Evolutionary conservation across 1,140 invertebrate genomes (phyloP), one percentile per base, ranked within the genome.

Genomic region (Glossosoma conforme): DNA sequence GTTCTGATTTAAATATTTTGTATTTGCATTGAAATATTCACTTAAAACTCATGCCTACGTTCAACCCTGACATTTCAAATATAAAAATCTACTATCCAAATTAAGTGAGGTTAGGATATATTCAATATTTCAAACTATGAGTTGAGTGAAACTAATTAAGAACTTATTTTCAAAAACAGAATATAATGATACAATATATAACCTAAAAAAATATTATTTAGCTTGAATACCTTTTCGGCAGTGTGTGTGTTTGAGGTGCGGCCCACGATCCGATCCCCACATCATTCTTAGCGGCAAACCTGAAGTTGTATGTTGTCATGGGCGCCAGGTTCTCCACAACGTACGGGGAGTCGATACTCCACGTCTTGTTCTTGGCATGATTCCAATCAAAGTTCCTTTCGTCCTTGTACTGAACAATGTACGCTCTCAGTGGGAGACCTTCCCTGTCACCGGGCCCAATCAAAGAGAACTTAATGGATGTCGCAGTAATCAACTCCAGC

Each of bases 281-380:
- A 57, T 85, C 82, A 69, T 93, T 95, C 30, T 77, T 70, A 0
- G 89, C 90, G 3, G 86, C 83, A 65, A 96, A 93, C 47, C 85
- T 80, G 69, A 95, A 93, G 44, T 82, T 76, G 65, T 95, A 96
- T 0, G 75, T 72, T n/a, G 80, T 86, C 69, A 86, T 78, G 0
- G 92, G 90, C 51, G 76, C 70, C 35, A 95, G 70, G 44, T 82
- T 77, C 62, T 93, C 90, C n/a, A 96, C 66, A 25, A 89, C 84
- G 65, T 91, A 91, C 0, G 79, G 74, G 0, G 82, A 80, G 61
- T 78, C 83, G 42, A 81, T 75, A 41, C 86, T 81, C 90, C 89
- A 92, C 30, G 83, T 85, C 54, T 80, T 82, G 51, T 86, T 85
- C 42, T 67, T 70, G 0, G 84, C 77, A 1, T 77, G 64, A 14